Conservation (phyloP, 1,140 invertebrate genomes). For the Mya arenaria region DNA sequence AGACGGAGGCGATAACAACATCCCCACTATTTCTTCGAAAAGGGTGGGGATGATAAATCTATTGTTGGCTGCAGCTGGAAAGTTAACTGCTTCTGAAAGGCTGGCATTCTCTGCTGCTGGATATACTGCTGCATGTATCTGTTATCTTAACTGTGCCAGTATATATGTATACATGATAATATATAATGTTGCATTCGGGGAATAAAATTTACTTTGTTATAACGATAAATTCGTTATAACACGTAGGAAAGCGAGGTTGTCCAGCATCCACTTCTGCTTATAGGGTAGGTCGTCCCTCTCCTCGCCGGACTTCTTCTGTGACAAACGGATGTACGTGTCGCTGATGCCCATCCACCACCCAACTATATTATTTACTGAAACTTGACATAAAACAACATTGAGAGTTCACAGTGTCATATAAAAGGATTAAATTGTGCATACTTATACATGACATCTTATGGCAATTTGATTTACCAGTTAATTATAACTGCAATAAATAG, state of each 20-base stretch:
- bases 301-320: constrained; percentile 34
- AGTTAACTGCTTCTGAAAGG: not conserved
- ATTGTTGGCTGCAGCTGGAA: not conserved
- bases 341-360: constrained; percentile 12
- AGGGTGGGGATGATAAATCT: not conserved
- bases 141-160: not conserved
- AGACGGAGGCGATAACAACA: too few relatives aligned
- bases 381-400: not conserved
- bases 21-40: not conserved
- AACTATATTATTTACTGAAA: constrained; percentile 22
- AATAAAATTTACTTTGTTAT: constrained; percentile 8
- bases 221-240: constrained; percentile 10
- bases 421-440: constrained; percentile 11
- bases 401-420: constrained; percentile 21
- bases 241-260: constrained; percentile 9
- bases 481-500: not conserved
- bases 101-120: not conserved
- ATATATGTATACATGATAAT: constrained; percentile 12
- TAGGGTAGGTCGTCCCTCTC: constrained; percentile 26
- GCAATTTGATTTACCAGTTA: not conserved
- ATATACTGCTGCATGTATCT: not conserved
- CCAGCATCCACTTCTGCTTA: constrained; percentile 23
- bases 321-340: constrained; percentile 31
- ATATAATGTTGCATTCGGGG: constrained; percentile 1
- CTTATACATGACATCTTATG: constrained; percentile 5